Evolutionary conservation across 37 sponge, comb jelly and placozoan genomes (phyloP), one percentile per base, ranked within the genome.

Genomic region (Mnemiopsis leidyi): DNA sequence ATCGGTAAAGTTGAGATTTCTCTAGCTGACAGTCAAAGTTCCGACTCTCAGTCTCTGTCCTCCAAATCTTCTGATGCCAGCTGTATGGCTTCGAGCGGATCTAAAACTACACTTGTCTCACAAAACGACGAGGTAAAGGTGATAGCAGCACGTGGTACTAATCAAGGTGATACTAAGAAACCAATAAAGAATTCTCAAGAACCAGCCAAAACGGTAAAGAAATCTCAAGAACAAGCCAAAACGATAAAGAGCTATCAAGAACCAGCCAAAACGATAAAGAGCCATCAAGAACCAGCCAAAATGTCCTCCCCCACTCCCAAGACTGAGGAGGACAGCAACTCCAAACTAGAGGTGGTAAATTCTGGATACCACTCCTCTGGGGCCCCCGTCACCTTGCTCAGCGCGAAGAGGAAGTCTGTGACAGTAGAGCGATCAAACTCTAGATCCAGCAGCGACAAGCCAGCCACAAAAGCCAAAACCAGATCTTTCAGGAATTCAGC

Each of bases 1-100:
- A 77, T 77, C 21, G 79, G 79, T 16, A 77, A 77, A 77, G 79
- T 77, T 13, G 79, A 77, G 79, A 77, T 77, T 33, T 77, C 79
- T 9, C 79, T 77, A 26, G 79, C 61, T 5, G 61, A 48, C 13
- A 48, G 61, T 48, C n/a, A n/a, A n/a, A n/a, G n/a, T n/a, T n/a
- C n/a, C n/a, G n/a, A n/a, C n/a, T 5, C 5, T 48, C 5, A 18
- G 9, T 48, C 61, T 5, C 9, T 48, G 13, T 18, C 61, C 61
- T 48, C 61, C 61, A 5, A 48, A 48, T 48, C 61, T 18, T 48
- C 61, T 48, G 5, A 5, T 5, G 61, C 5, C 13, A 48, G 61
- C 13, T 13, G 13, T 18, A 48, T 13, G 13, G 13, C 61, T 48
- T 13, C 9, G 61, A 48, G 61, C 13, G 13, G 61, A 18, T 48